Conservation (phyloP, 2,888 invertebrate species). For the Polyommatus iphigenia region DNA sequence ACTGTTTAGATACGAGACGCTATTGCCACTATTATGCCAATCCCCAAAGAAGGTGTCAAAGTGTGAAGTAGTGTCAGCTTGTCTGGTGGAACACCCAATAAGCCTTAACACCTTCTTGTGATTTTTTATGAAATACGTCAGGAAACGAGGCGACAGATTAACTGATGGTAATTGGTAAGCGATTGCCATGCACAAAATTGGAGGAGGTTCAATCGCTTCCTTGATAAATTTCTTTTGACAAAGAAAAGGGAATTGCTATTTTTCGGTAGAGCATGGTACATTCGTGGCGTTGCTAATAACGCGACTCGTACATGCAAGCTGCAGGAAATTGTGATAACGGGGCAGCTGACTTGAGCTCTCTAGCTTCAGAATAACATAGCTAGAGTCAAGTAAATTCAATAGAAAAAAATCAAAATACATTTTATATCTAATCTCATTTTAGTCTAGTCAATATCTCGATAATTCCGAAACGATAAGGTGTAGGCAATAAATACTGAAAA, state of each 20-base stretch:
- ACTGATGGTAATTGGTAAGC: neutral
- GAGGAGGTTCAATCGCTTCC: too few relatives aligned
- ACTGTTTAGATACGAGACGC: neutral
- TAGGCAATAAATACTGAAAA: conserved; percentile 17
- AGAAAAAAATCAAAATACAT: neutral
- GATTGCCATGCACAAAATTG: neutral
- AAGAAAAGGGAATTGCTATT: too few relatives aligned
- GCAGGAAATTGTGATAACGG: too few relatives aligned
- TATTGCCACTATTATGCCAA: neutral
- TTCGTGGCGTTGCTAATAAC: too few relatives aligned
- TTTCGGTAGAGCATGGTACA: too few relatives aligned
- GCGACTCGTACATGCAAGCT: too few relatives aligned
- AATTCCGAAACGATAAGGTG: conserved; percentile 11
- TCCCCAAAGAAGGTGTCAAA: neutral
- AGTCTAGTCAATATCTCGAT: conserved; percentile 10
- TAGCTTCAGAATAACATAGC: too few relatives aligned
- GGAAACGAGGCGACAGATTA: neutral
- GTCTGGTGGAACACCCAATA: neutral
- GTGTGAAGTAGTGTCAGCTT: neutral
- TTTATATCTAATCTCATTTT: neutral
- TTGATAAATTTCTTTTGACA: too few relatives aligned
- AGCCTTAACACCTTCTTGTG: neutral
- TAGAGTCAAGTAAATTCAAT: neutral
- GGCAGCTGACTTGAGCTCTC: too few relatives aligned
- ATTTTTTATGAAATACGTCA: neutral